Conservation (phyloP, 1,140 invertebrate species). For the Berghia stephanieae region DNA sequence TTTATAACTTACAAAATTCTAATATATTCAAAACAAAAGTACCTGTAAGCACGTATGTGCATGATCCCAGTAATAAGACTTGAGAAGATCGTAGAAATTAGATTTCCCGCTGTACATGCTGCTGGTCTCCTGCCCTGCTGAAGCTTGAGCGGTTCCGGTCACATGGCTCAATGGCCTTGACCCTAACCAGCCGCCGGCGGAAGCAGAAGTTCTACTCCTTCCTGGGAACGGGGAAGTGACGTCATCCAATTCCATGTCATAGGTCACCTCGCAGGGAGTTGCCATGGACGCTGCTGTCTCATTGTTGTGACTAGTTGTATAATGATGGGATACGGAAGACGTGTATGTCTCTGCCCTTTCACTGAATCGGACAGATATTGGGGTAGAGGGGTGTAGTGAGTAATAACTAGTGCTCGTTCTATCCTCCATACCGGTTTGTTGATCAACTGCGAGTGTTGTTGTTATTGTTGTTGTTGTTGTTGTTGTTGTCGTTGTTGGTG, state of each 20-base stretch:
- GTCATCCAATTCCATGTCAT: not conserved
- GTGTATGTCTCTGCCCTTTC: not conserved
- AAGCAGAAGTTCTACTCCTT: not conserved
- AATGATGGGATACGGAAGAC: not conserved
- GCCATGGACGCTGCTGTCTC: not conserved
- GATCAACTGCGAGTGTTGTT: too few species aligned
- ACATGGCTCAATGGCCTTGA: not conserved
- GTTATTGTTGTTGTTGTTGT: too few species aligned
- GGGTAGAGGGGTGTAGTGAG: not conserved
- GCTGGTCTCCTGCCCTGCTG: not conserved
- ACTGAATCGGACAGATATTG: not conserved
- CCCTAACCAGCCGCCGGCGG: too few species aligned
- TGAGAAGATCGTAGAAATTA: not conserved
- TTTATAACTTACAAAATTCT: too few species aligned
- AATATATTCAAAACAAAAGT: too few species aligned
- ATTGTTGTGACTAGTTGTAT: not conserved
- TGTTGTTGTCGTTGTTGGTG: too few species aligned
- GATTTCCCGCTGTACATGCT: not conserved
- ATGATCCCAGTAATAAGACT: not conserved
- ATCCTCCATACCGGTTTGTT: too few species aligned
- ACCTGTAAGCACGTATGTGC: not conserved
- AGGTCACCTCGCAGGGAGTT: not conserved
- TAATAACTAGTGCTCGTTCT: too few species aligned
- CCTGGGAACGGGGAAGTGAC: too few species aligned
- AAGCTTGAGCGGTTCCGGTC: not conserved